phyloP scores from a whole-genome alignment of 2,113 vertebrate genomes.

The Rissa tridactyla region DNA sequence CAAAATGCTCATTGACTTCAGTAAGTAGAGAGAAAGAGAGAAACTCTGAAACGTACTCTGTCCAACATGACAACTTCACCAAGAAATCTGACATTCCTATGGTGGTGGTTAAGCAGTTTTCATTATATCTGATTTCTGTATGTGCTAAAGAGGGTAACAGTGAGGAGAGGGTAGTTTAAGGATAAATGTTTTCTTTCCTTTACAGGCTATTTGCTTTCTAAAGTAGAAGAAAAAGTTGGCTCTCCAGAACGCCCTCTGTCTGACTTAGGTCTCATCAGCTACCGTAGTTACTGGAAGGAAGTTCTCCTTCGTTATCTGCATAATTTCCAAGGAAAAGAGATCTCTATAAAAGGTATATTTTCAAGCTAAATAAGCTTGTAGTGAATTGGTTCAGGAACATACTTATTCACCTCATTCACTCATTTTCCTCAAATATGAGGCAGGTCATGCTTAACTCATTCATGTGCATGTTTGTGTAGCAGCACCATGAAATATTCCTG shows the following conservation, averaged over 20 bases:
- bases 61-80: not conserved
- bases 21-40: constrained; percentile 76
- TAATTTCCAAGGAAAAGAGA: constrained; percentile 98
- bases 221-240: constrained; percentile 97
- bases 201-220: constrained; percentile 94
- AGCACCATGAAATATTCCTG: not conserved
- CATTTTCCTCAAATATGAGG: not conserved
- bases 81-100: not conserved
- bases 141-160: not conserved
- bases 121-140: not conserved
- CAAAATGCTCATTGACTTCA: constrained; percentile 99
- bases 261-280: constrained; percentile 96
- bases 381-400: not conserved
- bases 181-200: not conserved
- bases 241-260: constrained; percentile 95
- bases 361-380: not conserved
- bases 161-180: not conserved
- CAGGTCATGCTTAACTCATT: not conserved
- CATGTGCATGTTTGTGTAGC: not conserved
- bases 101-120: not conserved
- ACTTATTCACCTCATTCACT: not conserved
- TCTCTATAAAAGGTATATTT: constrained; percentile 93
- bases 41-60: not conserved
- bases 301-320: constrained; percentile 94
- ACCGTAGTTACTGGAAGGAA: constrained; percentile 99